phyloP scores from a whole-genome alignment of 2,888 invertebrate species.

The Phrixothrix hirtus region DNA sequence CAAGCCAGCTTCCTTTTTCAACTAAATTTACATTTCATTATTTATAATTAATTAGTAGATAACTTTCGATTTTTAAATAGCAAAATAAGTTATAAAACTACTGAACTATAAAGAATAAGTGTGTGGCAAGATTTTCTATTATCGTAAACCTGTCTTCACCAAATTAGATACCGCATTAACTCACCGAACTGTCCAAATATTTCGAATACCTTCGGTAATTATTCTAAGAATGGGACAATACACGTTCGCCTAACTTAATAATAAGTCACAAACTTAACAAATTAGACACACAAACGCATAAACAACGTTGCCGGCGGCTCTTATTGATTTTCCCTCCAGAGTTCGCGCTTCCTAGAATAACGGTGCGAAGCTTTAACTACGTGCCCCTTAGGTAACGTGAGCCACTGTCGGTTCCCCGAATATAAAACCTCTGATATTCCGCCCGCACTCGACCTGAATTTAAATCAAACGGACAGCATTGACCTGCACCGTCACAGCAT shows the following conservation, averaged over 20 bases:
- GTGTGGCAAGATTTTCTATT: not conserved
- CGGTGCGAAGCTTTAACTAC: conserved; percentile 9
- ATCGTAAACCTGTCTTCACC: conserved; percentile 2
- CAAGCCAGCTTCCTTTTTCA: too few species aligned
- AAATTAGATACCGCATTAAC: conserved; percentile 9
- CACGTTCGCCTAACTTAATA: conserved; percentile 7
- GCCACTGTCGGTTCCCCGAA: conserved; percentile 30
- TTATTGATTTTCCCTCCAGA: conserved; percentile 20
- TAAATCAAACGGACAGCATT: conserved; percentile 43
- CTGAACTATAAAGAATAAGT: too few species aligned
- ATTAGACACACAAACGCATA: conserved; percentile 7
- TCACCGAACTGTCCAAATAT: conserved; percentile 18
- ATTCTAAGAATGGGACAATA: conserved; percentile 21
- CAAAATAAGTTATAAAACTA: too few species aligned
- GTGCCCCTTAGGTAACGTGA: conserved; percentile 23
- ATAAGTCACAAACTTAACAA: conserved; percentile 13
- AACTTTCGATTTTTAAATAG: not conserved
- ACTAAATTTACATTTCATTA: not conserved
- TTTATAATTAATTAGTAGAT: not conserved
- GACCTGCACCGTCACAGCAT: conserved; percentile 31
- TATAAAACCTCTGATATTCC: conserved; percentile 35
- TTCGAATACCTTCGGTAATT: conserved; percentile 10
- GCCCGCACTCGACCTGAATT: conserved; percentile 48
- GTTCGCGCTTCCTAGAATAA: conserved; percentile 8
- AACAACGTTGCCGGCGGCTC: conserved; percentile 12